These are phyloP conservation scores for Nicator chloris DNA, from an alignment of 2,113 vertebrate genomes.

Conservation along the genomic window DNA sequence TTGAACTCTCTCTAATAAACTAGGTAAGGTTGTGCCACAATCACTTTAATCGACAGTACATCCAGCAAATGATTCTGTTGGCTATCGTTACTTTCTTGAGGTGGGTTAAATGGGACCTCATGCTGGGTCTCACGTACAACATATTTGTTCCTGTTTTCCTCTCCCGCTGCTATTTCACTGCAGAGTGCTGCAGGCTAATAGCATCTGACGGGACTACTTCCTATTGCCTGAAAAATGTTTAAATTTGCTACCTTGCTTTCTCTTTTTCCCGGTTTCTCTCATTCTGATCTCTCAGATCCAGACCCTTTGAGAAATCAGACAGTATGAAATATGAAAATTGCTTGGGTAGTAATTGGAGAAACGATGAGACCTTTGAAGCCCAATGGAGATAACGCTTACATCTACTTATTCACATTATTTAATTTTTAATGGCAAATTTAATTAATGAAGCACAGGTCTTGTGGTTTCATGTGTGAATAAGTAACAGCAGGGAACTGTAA, in stretches of 20 bases:
- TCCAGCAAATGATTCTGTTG: neutral
- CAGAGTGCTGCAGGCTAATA: slow-evolving; percentile 28
- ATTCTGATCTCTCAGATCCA: slow-evolving; percentile 70
- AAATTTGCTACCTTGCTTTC: slow-evolving; percentile 5
- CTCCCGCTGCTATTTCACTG: slow-evolving; percentile 10
- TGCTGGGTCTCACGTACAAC: slow-evolving; percentile 11
- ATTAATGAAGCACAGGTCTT: slow-evolving; percentile 77
- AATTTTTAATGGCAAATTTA: slow-evolving; percentile 88
- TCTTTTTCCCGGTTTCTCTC: slow-evolving; percentile 36
- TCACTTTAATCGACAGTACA: neutral
- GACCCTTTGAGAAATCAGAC: slow-evolving; percentile 78
- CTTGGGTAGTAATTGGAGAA: slow-evolving; percentile 77
- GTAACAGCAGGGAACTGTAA: slow-evolving; percentile 39
- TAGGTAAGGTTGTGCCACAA: neutral
- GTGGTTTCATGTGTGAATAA: slow-evolving; percentile 58
- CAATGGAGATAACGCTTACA: slow-evolving; percentile 76
- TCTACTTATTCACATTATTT: slow-evolving; percentile 81
- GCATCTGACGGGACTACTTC: slow-evolving; percentile 14
- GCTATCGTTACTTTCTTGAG: neutral
- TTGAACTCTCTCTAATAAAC: neutral
- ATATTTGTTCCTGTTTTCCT: slow-evolving; percentile 47
- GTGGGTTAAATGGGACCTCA: neutral
- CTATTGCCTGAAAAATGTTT: slow-evolving; percentile 25
- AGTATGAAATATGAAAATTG: slow-evolving; percentile 82
- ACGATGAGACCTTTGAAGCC: slow-evolving; percentile 75